Base-by-base conservation (phyloP, 2,113 vertebrate species). In the Lates calcarifer region DNA sequence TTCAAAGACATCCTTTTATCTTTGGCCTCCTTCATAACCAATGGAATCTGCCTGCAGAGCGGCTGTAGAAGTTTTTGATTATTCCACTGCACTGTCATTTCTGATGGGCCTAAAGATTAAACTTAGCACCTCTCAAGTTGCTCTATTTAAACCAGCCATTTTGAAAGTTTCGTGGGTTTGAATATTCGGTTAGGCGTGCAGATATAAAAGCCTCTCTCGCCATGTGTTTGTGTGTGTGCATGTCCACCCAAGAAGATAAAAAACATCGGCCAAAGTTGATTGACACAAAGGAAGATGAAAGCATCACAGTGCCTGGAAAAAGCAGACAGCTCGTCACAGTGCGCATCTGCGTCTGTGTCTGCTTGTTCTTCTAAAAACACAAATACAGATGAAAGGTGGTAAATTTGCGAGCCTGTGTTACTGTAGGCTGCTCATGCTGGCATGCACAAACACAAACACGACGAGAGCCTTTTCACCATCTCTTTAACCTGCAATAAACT, bases 1-100 rank as follows among this genome's bases (percentile, higher is more conserved):
- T 89, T 92, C 87, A 92, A 91, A 90, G 85, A 63, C 64, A 15
- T 74, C 77, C 77, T 86, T 90, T 92, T 87, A 88, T 90, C 86
- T 90, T 43, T 72, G 84, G 85, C 89, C 75, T 83, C 74, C 71
- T 82, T 85, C 74, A 85, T 78, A 88, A 85, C 68, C 75, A 65
- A 43, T 72, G 33, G 64, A 90, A 86, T 87, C 56, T 62, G 86
- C 68, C 63, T 70, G 84, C 79, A 77, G 78, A 78, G 72, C 18
- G 31, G 26, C 69, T 79, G 63, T 31, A 77, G 71, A 87, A 62
- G 55, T 86, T 84, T 89, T 82, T 82, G 82, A 91, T 83, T 80
- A 86, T 88, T 90, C 76, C 77, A 72, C 56, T 43, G 29, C 28
- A n/a, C 82, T 85, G 81, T 84, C 82, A 87, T 80, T 43, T 82